Percentiles rank a stretch among this genome's conserved stretches.
Evolutionary conservation across 30 jellyfish, hydroid and myxozoan species (phyloP).

Genomic region (Cassiopea andromeda): DNA sequence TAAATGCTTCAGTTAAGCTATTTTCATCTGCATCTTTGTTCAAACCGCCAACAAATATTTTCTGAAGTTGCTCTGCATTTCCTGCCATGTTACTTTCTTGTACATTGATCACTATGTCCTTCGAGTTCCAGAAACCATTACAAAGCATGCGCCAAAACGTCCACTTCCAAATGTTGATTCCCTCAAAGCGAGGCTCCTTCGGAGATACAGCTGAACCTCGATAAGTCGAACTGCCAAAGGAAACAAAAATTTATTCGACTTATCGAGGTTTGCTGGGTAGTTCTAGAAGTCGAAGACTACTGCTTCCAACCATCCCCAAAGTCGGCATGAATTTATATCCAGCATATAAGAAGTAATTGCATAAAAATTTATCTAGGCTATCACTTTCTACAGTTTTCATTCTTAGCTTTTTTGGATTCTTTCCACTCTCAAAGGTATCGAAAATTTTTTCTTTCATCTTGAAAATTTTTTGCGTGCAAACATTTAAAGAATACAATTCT

Average conservation of each 20-base stretch:
- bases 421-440: background rate
- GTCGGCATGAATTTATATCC: background rate
- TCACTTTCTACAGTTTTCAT: background rate
- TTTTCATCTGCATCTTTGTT: conserved; percentile 77
- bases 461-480: too few species aligned
- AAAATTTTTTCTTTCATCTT: background rate
- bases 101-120: background rate
- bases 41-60: conserved; percentile 91
- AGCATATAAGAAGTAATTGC: conserved; percentile 1
- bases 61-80: conserved; percentile 83
- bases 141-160: conserved; percentile 8
- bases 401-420: conserved; percentile 7
- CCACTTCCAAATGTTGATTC: background rate
- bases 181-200: background rate
- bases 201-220: background rate
- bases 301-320: too few species aligned
- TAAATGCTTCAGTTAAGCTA: conserved; percentile 50
- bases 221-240: too few species aligned
- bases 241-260: too few species aligned
- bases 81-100: conserved; percentile 22
- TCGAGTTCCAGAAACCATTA: conserved; percentile 2
- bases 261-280: too few species aligned
- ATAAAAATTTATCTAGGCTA: background rate
- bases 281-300: too few species aligned
- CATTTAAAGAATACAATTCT: too few species aligned